Base-by-base conservation (phyloP, 2,888 invertebrate genomes). In the Coenonympha glycerion region DNA sequence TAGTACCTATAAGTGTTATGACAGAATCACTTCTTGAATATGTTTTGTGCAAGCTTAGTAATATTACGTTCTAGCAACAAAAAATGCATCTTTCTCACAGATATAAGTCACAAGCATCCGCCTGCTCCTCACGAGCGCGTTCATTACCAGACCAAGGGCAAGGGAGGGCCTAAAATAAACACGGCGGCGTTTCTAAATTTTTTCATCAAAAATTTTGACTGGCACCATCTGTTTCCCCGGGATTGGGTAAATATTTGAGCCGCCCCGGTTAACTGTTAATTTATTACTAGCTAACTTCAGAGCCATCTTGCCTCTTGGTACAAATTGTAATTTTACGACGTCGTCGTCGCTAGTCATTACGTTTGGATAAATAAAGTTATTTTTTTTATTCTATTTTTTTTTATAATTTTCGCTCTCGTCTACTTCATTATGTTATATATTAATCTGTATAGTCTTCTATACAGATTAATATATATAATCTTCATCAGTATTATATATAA, bases 171-270 rank as follows among this genome's bases (percentile, higher is more conserved):
- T 16, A 41, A 46, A 53, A 52, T 48, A 78, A 79, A 80, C 76
- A 61, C 49, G 52, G 56, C 47, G 48, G 71, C 8, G n/a, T n/a
- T n/a, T 42, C 62, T 48, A 62, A 71, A 72, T 72, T 79, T 80
- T 82, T 79, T 75, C 76, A 76, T 79, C 76, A 77, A 78, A 79
- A 78, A 78, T 74, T 78, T 79, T 76, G 77, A 81, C 77, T 76
- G 68, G 69, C 66, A 69, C 71, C 79, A 79, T 76, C 79, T 80
- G 79, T 76, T n/a, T 76, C 69, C 71, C 73, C 73, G 63, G 65
- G 60, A 64, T 65, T 59, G 65, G 64, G 63, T 76, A 79, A 81
- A 81, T 80, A 81, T 82, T 82, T 80, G 71, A 64, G 59, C 44
- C 56, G 60, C 56, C 63, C 52, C 58, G 55, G 57, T 62, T 59